Evolutionary conservation across 2,113 vertebrate species (phyloP).

Genomic region (Lepus americanus): DNA sequence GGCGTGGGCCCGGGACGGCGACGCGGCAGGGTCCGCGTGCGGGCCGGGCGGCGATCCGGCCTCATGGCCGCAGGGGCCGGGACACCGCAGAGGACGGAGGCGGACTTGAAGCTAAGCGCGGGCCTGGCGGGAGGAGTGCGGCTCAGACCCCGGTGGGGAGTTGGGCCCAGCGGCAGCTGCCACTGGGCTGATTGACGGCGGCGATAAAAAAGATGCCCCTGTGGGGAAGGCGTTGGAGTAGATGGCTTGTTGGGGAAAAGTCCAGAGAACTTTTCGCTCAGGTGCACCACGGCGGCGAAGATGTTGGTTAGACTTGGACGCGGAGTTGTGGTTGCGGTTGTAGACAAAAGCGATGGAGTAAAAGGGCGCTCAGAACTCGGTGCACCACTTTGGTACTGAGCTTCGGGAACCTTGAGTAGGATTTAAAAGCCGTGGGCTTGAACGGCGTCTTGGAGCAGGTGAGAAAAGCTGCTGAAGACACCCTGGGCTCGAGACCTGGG

Average conservation of each 20-base stretch:
- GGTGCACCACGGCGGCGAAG: background rate
- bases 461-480: background rate
- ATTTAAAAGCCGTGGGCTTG: background rate
- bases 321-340: background rate
- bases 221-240: too few relatives aligned
- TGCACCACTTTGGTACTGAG: background rate
- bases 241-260: background rate
- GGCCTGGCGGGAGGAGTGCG: background rate
- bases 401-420: background rate
- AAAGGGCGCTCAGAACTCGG: background rate
- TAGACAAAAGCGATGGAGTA: background rate
- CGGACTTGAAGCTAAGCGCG: too few relatives aligned
- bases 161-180: background rate
- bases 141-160: too few relatives aligned
- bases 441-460: background rate
- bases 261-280: background rate
- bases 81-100: too few relatives aligned
- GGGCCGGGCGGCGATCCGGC: too few relatives aligned
- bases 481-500: background rate
- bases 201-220: too few relatives aligned
- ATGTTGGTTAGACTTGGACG: background rate
- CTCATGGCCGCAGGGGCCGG: too few relatives aligned
- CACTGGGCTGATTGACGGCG: background rate
- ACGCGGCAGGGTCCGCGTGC: fast-evolving
- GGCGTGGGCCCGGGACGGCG: background rate